Base-by-base conservation (phyloP, 2,113 vertebrate genomes). In the Varanus salvator region DNA sequence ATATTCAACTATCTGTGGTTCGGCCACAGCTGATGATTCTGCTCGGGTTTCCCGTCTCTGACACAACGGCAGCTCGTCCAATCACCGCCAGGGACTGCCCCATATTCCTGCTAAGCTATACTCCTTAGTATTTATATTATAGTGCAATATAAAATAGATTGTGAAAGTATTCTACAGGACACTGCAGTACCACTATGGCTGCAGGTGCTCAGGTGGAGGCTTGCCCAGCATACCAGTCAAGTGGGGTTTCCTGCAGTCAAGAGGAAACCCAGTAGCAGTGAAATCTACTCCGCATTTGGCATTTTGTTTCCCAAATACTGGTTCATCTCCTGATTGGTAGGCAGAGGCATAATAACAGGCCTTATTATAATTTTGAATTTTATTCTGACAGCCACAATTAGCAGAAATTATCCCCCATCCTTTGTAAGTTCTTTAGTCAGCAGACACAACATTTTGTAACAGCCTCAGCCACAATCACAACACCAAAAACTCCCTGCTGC, bases 321-420 rank as follows among this genome's bases (percentile, higher is more conserved):
- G 88, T 57, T 80, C 94, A 90, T 75, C 2, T 89, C 87, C 93
- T 95, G 93, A 95, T 93, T 90, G 93, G 92, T 91, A 96, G 87
- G 87, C 91, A 95, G 85, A 92, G 89, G 89, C 60, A 48, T 94
- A 95, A 96, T 96, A 94, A 93, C 69, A 84, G 94, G 80, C 89
- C 93, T 95, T 94, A 92, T 82, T 68, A 60, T 93, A 81, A 69
- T 91, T 95, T 95, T 94, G 95, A 94, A 91, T 93, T 93, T 89
- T 94, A 93, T 97, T 95, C 92, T 78, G 84, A 96, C 95, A 96
- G 93, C 89, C 94, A 94, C 95, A 94, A 93, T 96, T 96, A 94
- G 94, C 85, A 78, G 92, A 94, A 95, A 95, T 87, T 71, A 7
- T 81, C 89, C 90, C 86, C 93, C 93, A 82, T 92, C 64, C 17